phyloP scores from a whole-genome alignment of 2,888 invertebrate genomes.

The Dromius quadrimaculatus region DNA sequence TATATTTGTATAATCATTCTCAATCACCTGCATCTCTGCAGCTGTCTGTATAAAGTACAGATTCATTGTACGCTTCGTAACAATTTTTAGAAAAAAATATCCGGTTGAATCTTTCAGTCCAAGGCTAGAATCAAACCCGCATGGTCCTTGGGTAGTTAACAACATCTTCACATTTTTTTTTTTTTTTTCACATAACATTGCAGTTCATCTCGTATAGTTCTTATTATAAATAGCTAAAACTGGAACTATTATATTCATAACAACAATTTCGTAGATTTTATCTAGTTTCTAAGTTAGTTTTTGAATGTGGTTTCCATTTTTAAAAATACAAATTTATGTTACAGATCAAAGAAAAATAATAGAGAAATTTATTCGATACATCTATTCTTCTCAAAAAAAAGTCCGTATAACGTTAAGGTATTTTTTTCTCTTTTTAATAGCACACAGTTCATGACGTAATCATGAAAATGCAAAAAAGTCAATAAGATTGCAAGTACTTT shows the following conservation, averaged over 20 bases:
- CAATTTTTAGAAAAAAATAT: slow-evolving; percentile 8
- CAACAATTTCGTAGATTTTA: slow-evolving; percentile 25
- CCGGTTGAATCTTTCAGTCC: neutral
- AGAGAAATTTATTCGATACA: too few species aligned
- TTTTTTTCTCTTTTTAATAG: too few species aligned
- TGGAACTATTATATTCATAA: slow-evolving; percentile 19
- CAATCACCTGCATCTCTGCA: too few species aligned
- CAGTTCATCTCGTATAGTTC: slow-evolving; percentile 20
- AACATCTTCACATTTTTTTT: slow-evolving; percentile 16
- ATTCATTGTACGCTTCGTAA: slow-evolving; percentile 7
- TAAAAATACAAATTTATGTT: too few species aligned
- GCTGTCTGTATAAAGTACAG: neutral
- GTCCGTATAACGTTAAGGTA: too few species aligned
- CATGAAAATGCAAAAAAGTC: too few species aligned
- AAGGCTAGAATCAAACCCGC: slow-evolving; percentile 20
- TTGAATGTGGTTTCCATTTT: too few species aligned
- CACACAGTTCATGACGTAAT: too few species aligned
- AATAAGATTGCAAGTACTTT: neutral
- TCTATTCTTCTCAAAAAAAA: too few species aligned
- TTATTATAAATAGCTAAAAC: neutral
- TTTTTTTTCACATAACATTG: neutral
- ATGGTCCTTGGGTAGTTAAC: slow-evolving; percentile 21
- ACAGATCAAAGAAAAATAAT: too few species aligned
- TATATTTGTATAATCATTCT: too few species aligned
- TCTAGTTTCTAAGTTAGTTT: slow-evolving; percentile 8